phyloP scores from a whole-genome alignment of 2,888 invertebrate species.

The Idaea biselata region DNA sequence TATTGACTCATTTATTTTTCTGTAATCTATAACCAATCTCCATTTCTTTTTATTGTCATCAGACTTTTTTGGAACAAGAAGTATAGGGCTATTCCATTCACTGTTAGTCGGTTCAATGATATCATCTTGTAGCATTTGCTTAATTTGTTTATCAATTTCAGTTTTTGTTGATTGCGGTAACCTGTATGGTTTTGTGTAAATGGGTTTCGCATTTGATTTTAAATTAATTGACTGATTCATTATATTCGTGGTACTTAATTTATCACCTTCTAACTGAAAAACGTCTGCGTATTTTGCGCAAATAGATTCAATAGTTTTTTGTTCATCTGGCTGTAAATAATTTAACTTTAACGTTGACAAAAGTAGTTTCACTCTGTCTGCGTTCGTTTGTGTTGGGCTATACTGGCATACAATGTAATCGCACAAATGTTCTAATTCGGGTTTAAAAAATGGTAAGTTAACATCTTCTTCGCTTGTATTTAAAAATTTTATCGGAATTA shows the following conservation, averaged over 20 bases:
- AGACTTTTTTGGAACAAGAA: constrained; percentile 14
- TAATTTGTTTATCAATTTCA: constrained; percentile 17
- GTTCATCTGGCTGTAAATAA: constrained; percentile 19
- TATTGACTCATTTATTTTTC: constrained; percentile 16
- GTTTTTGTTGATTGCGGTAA: constrained; percentile 10
- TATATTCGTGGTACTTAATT: constrained; percentile 19
- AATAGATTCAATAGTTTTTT: constrained; percentile 18
- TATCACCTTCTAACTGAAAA: constrained; percentile 26
- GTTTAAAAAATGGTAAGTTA: constrained; percentile 15
- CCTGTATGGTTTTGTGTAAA: constrained; percentile 6
- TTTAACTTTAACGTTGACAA: constrained; percentile 20
- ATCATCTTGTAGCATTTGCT: constrained; percentile 10
- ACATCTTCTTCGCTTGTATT: constrained; percentile 23
- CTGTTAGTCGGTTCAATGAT: constrained; percentile 12
- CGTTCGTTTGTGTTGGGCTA: constrained; percentile 14
- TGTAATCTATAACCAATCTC: constrained; percentile 33
- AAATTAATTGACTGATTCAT: constrained; percentile 22
- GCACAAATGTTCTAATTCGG: constrained; percentile 7
- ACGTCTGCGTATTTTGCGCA: constrained; percentile 28
- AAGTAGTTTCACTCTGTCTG: constrained; percentile 23
- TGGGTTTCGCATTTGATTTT: constrained; percentile 15
- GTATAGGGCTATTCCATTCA: constrained; percentile 15
- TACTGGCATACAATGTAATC: constrained; percentile 24
- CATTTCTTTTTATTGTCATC: constrained; percentile 23
- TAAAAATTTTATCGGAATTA: constrained; percentile 22